Evolutionary conservation across 2,113 vertebrate genomes (phyloP), one percentile per base, ranked within the genome.

Genomic region (Podiceps cristatus): DNA sequence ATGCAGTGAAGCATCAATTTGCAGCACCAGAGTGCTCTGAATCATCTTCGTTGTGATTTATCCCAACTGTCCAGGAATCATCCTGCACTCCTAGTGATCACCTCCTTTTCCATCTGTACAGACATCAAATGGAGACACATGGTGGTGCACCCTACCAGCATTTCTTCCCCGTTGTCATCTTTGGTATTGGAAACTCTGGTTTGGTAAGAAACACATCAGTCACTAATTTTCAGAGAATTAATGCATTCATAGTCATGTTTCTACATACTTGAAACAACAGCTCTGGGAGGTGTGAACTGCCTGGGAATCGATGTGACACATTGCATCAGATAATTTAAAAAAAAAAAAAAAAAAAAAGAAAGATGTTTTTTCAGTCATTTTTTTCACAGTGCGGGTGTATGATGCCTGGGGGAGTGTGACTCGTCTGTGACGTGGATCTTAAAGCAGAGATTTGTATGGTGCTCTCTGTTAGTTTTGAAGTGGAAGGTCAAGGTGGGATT

Each of bases 31-130:
- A 74, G 52, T 81, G 64, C 66, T 91, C 76, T 91, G 77, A 94
- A 60, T 96, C 52, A 91, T 67, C 64, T 75, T 84, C 33, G 0
- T 0, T 64, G 56, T 87, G 44, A 89, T 95, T 95, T 95, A 89
- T 68, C 53, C 28, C 66, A 66, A 62, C 84, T 95, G 96, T 97
- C 81, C 73, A 96, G 69, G 94, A 95, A 96, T 74, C 86, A 59
- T 37, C 62, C 69, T 62, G 56, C 7, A 3, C 42, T 91, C 25
- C 64, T 47, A 5, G 23, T 49, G 64, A 67, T 91, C 64, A 60
- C 33, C 31, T 86, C 40, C 60, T 74, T 72, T 77, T 82, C 53
- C 79, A 74, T 71, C 76, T 87, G 40, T 15, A 91, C 35, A 59
- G 64, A 86, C 79, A 90, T 74, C 59, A 74, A 88, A 68, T 22